Base-by-base conservation (phyloP, 2,888 invertebrate species). In the Conus canariensis region DNA sequence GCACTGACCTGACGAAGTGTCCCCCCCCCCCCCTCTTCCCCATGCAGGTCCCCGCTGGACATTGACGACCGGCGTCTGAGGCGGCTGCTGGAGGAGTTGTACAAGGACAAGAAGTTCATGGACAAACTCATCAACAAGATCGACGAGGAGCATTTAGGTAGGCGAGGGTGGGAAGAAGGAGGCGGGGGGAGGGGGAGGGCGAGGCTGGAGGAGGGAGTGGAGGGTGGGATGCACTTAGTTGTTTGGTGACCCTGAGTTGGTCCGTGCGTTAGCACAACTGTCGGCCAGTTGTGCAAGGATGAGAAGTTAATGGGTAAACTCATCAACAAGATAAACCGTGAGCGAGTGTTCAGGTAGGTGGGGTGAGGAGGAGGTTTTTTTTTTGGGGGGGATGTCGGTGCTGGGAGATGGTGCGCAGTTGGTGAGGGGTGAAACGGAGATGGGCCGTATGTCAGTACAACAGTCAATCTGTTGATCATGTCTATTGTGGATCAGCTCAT, bases 101-200 rank as follows among this genome's bases (percentile, higher is more conserved):
- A 94, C 88, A 91, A 89, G 70, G 94, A 95, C 90, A 94, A 94
- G 92, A 94, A 95, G 87, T 95, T 94, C 88, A 93, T 95, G 89
- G 94, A 94, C 87, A 90, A 91, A 25, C 92, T 94, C 77, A 93
- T 94, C 25, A 91, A 93, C 58, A 91, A 92, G 8, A 92, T 92
- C 91, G 94, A 94, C 94, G 92, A 87, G 80, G 59, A 77, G 0
- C 74, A 85, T 60, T 45, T 60, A 87, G 60, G 77, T 85, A 25
- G 16, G 64, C 7, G 10, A 70, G 22, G 9, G 3, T 14, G 25
- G 19, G 22, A 8, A 58, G 56, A 10, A 6, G 45, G 5, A 8
- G 12, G 45, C 10, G 45, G 0, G 80, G 12, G 80, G 12, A 3
- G 83, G 14, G 45, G 45, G 45, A 4, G 45, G 45, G 45, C 30